A percentile compares a stretch with the other conserved stretches of the same genome.
phyloP scores from a whole-genome alignment of 2,797 vertebrate species.

The Hipposideros larvatus region DNA sequence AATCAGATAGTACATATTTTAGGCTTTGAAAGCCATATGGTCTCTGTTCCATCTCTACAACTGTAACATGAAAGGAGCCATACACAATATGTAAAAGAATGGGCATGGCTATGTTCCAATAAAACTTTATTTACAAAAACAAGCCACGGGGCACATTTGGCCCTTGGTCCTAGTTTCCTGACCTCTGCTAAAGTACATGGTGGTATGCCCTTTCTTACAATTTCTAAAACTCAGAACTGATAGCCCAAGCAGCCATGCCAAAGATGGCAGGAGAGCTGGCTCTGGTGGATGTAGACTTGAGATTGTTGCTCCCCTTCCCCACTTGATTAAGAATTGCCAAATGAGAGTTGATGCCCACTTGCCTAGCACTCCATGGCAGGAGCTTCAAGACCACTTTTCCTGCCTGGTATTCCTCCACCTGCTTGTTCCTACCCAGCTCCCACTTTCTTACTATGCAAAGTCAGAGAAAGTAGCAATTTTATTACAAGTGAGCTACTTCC shows the following conservation, averaged over 20 bases:
- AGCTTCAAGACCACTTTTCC: background rate
- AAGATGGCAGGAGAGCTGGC: background rate
- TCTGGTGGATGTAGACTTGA: background rate
- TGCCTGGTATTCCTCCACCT: background rate
- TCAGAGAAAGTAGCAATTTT: background rate
- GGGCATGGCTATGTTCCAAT: background rate
- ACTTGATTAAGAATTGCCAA: background rate
- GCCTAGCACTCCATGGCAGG: rapidly evolving
- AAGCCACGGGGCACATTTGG: background rate
- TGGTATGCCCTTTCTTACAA: background rate
- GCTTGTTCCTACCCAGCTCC: background rate
- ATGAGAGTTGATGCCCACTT: background rate
- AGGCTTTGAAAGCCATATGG: background rate
- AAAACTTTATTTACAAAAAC: constrained; percentile 44
- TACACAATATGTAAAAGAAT: background rate
- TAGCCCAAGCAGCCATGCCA: background rate
- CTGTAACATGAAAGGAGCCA: background rate
- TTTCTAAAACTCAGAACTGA: background rate
- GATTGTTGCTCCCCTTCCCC: rapidly evolving
- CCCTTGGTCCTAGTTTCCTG: background rate
- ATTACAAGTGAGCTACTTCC: background rate
- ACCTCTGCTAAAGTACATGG: background rate
- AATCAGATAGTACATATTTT: background rate
- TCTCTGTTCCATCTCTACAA: background rate
- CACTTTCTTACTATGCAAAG: background rate